Evolutionary conservation across 2,113 vertebrate species (phyloP).

Genomic region (Cepphus grylle): DNA sequence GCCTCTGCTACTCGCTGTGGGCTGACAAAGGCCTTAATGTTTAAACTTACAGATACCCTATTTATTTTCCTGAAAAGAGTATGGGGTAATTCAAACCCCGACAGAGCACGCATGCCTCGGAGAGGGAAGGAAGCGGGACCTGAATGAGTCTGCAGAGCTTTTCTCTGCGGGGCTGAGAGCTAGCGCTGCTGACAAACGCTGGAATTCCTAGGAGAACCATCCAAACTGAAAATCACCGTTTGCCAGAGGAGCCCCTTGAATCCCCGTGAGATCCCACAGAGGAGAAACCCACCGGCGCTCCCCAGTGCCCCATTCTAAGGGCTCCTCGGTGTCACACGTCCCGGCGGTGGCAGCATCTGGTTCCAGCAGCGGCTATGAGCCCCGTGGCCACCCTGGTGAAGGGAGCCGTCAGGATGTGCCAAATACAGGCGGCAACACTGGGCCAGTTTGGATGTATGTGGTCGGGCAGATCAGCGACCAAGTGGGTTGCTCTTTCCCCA

Average conservation of each 20-base stretch:
- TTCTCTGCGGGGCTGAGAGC: neutral
- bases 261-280: accelerated
- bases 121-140: neutral
- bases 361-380: neutral
- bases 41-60: neutral
- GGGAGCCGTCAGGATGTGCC: neutral
- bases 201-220: accelerated
- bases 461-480: neutral
- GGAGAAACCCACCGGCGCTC: accelerated
- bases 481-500: neutral
- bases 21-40: conserved; percentile 48
- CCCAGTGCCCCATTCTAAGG: accelerated
- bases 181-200: accelerated
- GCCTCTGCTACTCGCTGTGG: neutral
- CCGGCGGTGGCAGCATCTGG: neutral
- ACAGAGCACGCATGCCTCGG: neutral
- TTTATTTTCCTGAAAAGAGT: conserved; percentile 1
- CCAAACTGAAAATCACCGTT: accelerated
- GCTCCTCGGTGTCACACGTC: accelerated
- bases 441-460: neutral
- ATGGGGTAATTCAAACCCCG: neutral
- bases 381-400: accelerated
- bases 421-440: neutral
- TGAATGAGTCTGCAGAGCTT: neutral
- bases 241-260: accelerated